Evolutionary conservation across 2,113 vertebrate species (phyloP).

Genomic region (Corvus moneduloides): DNA sequence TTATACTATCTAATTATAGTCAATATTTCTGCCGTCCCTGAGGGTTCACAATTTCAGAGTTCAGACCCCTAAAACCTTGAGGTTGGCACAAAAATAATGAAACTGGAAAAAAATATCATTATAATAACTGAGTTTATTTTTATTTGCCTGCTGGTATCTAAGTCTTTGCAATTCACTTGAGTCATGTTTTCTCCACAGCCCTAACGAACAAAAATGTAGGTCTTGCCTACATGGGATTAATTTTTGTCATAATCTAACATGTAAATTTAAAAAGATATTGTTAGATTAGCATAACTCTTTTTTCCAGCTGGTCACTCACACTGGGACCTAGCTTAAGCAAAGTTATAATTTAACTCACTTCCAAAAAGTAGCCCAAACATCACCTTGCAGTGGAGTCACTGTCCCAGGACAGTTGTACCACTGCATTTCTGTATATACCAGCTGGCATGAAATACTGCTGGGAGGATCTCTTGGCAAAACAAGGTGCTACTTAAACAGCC

Average conservation of each 20-base stretch:
- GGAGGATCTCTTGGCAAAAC: background rate
- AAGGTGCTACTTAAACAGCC: background rate
- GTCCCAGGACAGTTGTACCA: background rate
- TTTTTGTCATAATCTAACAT: background rate
- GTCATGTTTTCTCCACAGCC: background rate
- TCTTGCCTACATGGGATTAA: constrained; percentile 31
- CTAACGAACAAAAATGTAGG: constrained; percentile 28
- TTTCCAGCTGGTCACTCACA: background rate
- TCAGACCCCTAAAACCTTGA: constrained; percentile 32
- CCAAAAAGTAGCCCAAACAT: background rate
- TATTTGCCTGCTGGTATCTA: constrained; percentile 52
- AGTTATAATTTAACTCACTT: background rate
- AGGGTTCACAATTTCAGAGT: background rate
- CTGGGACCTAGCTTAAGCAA: background rate
- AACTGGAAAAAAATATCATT: background rate
- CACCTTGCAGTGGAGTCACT: background rate
- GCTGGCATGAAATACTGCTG: background rate
- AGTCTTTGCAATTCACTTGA: constrained; percentile 16
- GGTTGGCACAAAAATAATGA: constrained; percentile 26
- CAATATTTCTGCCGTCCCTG: background rate
- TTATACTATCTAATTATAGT: constrained; percentile 30
- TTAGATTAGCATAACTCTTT: background rate
- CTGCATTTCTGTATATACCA: background rate
- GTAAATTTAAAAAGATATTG: background rate
- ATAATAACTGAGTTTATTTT: constrained; percentile 24